Evolutionary conservation across 2,113 vertebrate species (phyloP).

Genomic region (Candoia aspera): DNA sequence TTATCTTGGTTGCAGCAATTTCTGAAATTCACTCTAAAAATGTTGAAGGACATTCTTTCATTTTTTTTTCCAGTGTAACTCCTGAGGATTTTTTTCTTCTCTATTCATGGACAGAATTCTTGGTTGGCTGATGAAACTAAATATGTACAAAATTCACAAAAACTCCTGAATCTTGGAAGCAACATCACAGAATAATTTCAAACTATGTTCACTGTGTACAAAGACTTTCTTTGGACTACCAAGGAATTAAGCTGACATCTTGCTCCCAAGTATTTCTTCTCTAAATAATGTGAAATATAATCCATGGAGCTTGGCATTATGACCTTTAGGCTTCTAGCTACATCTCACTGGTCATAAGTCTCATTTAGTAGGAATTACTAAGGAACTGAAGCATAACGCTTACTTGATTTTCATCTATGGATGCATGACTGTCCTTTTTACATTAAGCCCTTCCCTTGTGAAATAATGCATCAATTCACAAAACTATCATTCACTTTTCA

Average conservation of each 20-base stretch:
- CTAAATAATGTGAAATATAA: background rate
- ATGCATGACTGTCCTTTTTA: fast-evolving
- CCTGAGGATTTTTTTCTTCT: no score
- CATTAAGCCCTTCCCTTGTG: background rate
- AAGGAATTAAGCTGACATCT: background rate
- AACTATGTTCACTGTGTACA: background rate
- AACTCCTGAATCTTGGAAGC: no score
- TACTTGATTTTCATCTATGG: background rate
- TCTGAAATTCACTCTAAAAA: background rate
- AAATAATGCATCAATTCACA: background rate
- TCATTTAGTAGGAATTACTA: background rate
- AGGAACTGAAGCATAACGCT: background rate
- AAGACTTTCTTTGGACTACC: background rate
- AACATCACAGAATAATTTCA: no score
- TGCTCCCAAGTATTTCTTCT: background rate
- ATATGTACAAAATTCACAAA: no score
- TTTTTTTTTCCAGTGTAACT: background rate
- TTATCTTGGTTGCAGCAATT: background rate
- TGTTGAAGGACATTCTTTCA: background rate
- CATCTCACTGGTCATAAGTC: background rate
- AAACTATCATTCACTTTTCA: background rate
- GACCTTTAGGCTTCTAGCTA: background rate
- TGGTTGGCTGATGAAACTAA: no score
- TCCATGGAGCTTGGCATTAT: background rate
- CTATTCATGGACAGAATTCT: no score